Conservation (phyloP, 2,888 invertebrate species). For the Eucera pruinosa region DNA sequence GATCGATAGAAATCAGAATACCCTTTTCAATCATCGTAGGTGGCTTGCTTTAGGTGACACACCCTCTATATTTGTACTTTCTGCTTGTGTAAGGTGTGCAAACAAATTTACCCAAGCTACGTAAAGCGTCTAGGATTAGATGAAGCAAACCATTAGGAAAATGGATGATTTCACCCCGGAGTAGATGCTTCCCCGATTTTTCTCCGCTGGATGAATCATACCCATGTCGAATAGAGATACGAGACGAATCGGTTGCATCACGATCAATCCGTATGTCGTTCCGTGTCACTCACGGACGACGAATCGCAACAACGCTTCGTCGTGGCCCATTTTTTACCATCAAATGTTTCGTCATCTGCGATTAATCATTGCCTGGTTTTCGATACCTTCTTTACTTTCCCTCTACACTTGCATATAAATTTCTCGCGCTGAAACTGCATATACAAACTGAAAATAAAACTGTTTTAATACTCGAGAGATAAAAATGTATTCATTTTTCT, state of each 20-base stretch:
- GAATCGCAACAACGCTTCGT: slow-evolving; percentile 53
- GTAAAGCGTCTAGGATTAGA: slow-evolving; percentile 2
- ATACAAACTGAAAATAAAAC: no score
- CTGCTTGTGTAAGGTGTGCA: no score
- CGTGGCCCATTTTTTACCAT: slow-evolving; percentile 11
- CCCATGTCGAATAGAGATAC: slow-evolving; percentile 57
- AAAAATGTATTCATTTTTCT: no score
- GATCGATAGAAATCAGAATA: no score
- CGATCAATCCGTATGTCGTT: slow-evolving; percentile 59
- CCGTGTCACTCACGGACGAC: slow-evolving; percentile 48
- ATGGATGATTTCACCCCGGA: slow-evolving; percentile 46
- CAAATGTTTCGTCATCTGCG: slow-evolving; percentile 45
- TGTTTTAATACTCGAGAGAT: no score
- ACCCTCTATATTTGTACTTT: no score
- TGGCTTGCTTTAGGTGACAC: no score
- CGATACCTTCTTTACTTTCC: slow-evolving; percentile 7
- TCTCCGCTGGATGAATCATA: slow-evolving; percentile 66
- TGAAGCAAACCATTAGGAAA: slow-evolving; percentile 32
- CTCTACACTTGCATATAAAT: not conserved
- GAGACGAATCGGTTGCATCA: slow-evolving; percentile 64
- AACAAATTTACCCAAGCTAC: no score
- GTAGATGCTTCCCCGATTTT: slow-evolving; percentile 57
- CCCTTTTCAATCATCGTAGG: no score
- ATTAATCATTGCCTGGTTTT: slow-evolving; percentile 53
- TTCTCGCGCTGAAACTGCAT: not conserved